Percentiles rank a stretch among this genome's conserved stretches.
phyloP scores from a whole-genome alignment of 1,140 invertebrate species.

The Lethrus apterus region DNA sequence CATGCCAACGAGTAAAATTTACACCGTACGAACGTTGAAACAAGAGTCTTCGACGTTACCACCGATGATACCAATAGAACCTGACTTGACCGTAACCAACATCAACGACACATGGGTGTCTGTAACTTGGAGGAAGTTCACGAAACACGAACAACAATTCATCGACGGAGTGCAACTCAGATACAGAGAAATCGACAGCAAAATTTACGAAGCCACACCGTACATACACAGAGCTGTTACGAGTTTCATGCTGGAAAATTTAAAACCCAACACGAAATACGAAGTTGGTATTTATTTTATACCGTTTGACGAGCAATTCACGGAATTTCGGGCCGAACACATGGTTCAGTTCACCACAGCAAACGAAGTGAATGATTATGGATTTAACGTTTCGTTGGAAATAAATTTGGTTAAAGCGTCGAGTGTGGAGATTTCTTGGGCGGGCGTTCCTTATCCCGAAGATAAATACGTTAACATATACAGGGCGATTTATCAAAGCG shows the following conservation, averaged over 20 bases:
- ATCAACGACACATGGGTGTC: constrained; percentile 70
- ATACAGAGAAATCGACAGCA: constrained; percentile 63
- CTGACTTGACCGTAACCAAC: constrained; percentile 61
- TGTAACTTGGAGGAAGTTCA: constrained; percentile 74
- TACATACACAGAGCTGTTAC: constrained; percentile 69
- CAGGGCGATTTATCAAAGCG: constrained; percentile 73
- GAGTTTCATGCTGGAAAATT: constrained; percentile 61
- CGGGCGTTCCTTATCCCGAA: constrained; percentile 74
- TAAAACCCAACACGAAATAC: constrained; percentile 64
- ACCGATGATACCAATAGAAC: constrained; percentile 60
- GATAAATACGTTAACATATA: constrained; percentile 89
- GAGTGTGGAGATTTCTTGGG: constrained; percentile 71
- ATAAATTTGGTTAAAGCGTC: constrained; percentile 65
- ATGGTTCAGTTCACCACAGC: constrained; percentile 57
- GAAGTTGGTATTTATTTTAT: constrained; percentile 71
- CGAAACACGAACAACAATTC: constrained; percentile 67
- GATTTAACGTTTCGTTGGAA: constrained; percentile 69
- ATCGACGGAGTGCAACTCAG: constrained; percentile 64
- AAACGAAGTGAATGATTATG: constrained; percentile 50
- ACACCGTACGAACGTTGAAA: constrained; percentile 59
- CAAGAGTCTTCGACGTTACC: constrained; percentile 46
- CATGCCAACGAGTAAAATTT: constrained; percentile 64
- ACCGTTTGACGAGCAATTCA: constrained; percentile 64
- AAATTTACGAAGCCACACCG: constrained; percentile 66
- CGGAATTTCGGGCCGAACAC: constrained; percentile 61